Conservation (phyloP, 2,888 invertebrate genomes). For the Ophioninae sp. region DNA sequence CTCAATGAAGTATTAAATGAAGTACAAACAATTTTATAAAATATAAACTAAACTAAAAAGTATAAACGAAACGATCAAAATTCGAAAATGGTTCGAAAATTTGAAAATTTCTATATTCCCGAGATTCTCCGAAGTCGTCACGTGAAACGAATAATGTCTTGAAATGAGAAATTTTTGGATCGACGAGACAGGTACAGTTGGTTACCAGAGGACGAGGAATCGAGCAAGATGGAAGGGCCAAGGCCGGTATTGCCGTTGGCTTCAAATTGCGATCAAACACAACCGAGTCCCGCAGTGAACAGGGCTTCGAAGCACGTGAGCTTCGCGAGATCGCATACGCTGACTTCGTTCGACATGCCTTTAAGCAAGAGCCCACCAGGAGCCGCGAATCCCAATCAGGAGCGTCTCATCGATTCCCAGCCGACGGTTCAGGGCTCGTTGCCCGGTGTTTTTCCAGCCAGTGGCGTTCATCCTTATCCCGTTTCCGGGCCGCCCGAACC, state of each 20-base stretch:
- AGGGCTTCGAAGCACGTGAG: conserved; percentile 91
- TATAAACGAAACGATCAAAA: neutral
- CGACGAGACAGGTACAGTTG: conserved; percentile 84
- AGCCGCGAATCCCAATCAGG: conserved; percentile 79
- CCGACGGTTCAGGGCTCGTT: conserved; percentile 75
- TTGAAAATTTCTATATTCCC: neutral
- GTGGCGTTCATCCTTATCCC: conserved; percentile 71
- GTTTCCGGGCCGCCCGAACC: conserved; percentile 71
- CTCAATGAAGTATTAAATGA: too few species aligned
- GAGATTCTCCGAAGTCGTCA: neutral
- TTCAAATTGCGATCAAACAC: conserved; percentile 63
- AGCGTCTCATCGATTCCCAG: conserved; percentile 80
- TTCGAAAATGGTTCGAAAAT: too few species aligned
- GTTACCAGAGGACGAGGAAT: conserved; percentile 90
- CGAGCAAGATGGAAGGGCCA: conserved; percentile 88
- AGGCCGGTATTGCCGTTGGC: conserved; percentile 79
- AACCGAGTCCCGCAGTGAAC: conserved; percentile 74
- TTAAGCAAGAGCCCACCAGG: conserved; percentile 81
- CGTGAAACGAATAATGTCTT: conserved; percentile 10
- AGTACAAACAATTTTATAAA: too few species aligned
- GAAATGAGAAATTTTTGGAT: conserved; percentile 32
- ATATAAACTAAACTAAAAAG: too few species aligned
- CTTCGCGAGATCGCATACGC: conserved; percentile 93
- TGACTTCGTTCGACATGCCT: conserved; percentile 89
- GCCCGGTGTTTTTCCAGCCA: conserved; percentile 65